Evolutionary conservation across 1,140 invertebrate genomes (phyloP).

Genomic region (Chironomus striatipennis): DNA sequence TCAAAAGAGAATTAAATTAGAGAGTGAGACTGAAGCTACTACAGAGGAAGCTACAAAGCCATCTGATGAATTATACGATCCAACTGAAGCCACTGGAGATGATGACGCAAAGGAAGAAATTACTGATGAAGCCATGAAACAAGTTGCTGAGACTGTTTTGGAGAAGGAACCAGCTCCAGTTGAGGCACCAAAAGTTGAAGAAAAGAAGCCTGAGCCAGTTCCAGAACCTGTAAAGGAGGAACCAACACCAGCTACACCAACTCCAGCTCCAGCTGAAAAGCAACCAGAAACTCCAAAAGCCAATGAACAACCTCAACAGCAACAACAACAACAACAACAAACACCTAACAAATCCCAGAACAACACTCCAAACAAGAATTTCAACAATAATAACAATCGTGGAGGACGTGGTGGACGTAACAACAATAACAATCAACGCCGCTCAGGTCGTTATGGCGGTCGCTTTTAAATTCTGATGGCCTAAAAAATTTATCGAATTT

Average conservation of each 20-base stretch:
- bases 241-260: background rate
- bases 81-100: conserved; percentile 36
- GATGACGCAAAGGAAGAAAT: conserved; percentile 24
- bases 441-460: background rate
- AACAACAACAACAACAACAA: background rate
- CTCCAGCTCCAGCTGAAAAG: background rate
- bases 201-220: background rate
- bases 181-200: conserved; percentile 10
- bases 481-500: background rate
- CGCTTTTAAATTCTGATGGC: background rate
- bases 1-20: conserved; percentile 38
- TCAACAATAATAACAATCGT: conserved; percentile 15
- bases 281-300: background rate
- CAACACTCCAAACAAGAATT: conserved; percentile 10
- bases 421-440: background rate
- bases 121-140: conserved; percentile 30
- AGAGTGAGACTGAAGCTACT: conserved; percentile 29
- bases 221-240: background rate
- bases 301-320: background rate
- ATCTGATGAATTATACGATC: conserved; percentile 35
- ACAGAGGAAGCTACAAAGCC: conserved; percentile 28
- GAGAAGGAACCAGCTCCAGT: conserved; percentile 27
- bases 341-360: background rate
- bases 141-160: conserved; percentile 30
- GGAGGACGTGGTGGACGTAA: conserved; percentile 16